phyloP scores from a whole-genome alignment of 2,113 vertebrate species.

The Etheostoma spectabile region DNA sequence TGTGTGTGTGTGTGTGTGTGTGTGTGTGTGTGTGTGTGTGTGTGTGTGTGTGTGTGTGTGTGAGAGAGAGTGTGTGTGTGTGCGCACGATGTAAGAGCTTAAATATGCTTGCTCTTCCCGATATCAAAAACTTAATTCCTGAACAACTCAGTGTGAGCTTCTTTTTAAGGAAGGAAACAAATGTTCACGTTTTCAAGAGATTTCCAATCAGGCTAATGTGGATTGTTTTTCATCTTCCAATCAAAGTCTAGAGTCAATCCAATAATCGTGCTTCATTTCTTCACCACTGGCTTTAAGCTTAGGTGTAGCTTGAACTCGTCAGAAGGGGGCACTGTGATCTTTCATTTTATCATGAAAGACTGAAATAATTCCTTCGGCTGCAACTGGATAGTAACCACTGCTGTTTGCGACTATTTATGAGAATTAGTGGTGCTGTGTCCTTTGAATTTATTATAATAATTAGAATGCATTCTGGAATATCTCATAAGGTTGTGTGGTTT shows the following conservation, averaged over 20 bases:
- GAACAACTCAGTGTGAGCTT: not conserved
- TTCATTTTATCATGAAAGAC: not conserved
- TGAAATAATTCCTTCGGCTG: constrained; percentile 5
- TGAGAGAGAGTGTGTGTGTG: not conserved
- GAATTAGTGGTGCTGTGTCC: not conserved
- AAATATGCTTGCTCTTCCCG: constrained; percentile 14
- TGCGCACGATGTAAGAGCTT: constrained; percentile 42
- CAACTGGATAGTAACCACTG: constrained; percentile 7
- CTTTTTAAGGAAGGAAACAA: not conserved
- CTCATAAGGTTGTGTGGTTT: not conserved
- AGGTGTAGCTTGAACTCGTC: constrained; percentile 20
- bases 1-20: too few relatives aligned
- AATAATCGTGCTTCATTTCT: constrained; percentile 18
- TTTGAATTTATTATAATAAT: not conserved
- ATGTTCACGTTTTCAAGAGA: not conserved
- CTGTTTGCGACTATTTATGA: constrained; percentile 6
- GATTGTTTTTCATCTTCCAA: not conserved
- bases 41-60: too few relatives aligned
- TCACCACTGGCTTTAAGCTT: not conserved
- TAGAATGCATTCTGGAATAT: not conserved
- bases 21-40: constrained; percentile 4
- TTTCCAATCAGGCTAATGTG: not conserved
- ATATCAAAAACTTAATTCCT: constrained; percentile 1
- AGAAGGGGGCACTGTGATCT: constrained; percentile 68
- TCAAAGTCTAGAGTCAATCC: constrained; percentile 8